Evolutionary conservation across 2,888 invertebrate species (phyloP).

Genomic region (Lasioglossum oenotherae): DNA sequence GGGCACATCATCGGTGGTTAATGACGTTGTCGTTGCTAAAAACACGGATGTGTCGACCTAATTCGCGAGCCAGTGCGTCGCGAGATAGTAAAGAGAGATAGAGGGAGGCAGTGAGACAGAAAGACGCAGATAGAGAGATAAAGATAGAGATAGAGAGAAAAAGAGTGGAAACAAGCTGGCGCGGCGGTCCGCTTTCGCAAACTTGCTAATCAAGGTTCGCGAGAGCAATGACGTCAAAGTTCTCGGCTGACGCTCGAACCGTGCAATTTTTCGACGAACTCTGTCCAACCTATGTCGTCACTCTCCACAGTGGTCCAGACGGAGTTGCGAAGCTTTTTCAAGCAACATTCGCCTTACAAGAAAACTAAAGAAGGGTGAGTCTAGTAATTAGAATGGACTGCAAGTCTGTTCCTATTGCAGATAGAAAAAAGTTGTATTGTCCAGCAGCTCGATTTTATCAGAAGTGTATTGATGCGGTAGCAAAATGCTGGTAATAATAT

Average conservation of each 20-base stretch:
- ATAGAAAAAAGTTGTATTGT: too few relatives aligned
- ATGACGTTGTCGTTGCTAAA: constrained; percentile 25
- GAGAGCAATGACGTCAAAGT: constrained; percentile 44
- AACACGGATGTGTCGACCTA: constrained; percentile 43
- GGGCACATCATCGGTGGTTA: neutral
- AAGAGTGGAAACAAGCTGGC: neutral
- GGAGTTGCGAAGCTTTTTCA: neutral
- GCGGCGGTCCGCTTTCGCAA: constrained; percentile 34
- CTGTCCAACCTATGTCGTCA: neutral
- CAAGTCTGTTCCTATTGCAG: too few relatives aligned
- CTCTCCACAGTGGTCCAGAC: neutral
- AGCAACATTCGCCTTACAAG: neutral
- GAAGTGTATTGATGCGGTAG: too few relatives aligned
- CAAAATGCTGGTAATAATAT: too few relatives aligned
- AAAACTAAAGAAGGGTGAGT: too few relatives aligned
- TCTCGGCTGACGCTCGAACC: constrained; percentile 11
- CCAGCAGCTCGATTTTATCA: too few relatives aligned
- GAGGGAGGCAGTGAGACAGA: neutral
- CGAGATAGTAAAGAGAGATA: neutral
- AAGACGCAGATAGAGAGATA: neutral
- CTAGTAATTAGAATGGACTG: too few relatives aligned
- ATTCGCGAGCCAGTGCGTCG: constrained; percentile 2
- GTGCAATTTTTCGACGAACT: neutral
- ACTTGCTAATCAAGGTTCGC: constrained; percentile 43
- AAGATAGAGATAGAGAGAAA: neutral